phyloP scores from a whole-genome alignment of 2,113 vertebrate species.

The Toxotes chatareus region DNA sequence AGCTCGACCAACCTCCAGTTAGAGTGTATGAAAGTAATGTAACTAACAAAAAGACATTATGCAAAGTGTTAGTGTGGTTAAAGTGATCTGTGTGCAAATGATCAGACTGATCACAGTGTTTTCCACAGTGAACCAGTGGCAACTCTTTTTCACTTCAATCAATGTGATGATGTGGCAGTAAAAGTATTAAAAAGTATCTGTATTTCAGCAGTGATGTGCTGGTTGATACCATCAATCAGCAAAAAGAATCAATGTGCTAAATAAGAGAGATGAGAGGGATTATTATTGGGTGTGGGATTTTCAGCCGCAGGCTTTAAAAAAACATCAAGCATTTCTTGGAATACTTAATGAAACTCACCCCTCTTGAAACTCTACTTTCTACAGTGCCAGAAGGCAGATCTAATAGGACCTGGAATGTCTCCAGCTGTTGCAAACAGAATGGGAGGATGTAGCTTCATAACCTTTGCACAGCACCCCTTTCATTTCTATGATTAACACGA shows the following conservation, averaged over 20 bases:
- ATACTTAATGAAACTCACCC: slow-evolving; percentile 50
- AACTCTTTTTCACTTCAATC: background rate
- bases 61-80: background rate
- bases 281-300: slow-evolving; percentile 39
- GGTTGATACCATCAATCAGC: background rate
- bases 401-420: slow-evolving; percentile 47
- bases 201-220: background rate
- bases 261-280: slow-evolving; percentile 27
- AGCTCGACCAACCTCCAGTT: background rate
- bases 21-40: background rate
- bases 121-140: background rate
- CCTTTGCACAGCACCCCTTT: slow-evolving; percentile 12
- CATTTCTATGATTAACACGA: slow-evolving; percentile 16
- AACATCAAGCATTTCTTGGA: slow-evolving; percentile 57
- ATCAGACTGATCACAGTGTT: background rate
- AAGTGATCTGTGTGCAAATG: background rate
- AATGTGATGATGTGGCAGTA: background rate
- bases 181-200: background rate
- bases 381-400: slow-evolving; percentile 50
- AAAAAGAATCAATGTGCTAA: slow-evolving; percentile 18
- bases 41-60: background rate
- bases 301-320: slow-evolving; percentile 39
- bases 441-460: slow-evolving; percentile 40
- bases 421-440: slow-evolving; percentile 53
- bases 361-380: slow-evolving; percentile 47